Evolutionary conservation across 2,888 invertebrate species (phyloP).

Genomic region (Caenorhabditis sp.): DNA sequence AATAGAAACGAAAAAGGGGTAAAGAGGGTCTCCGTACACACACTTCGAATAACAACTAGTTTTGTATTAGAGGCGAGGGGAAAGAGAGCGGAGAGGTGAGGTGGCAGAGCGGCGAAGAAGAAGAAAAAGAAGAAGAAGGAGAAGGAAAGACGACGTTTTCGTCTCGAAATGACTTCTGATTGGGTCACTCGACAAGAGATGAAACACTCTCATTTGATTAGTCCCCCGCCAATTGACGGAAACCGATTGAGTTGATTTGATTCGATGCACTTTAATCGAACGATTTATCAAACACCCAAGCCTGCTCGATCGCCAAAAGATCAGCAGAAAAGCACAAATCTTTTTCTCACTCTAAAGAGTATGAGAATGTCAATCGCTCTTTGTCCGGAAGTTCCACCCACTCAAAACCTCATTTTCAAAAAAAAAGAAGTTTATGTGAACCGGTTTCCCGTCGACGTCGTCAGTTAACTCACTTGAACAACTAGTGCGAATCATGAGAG

Average conservation of each 20-base stretch:
- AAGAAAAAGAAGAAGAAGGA: slow-evolving; percentile 5
- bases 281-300: slow-evolving; percentile 1
- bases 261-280: slow-evolving; percentile 3
- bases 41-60: slow-evolving; percentile 49
- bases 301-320: neutral
- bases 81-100: slow-evolving; percentile 15
- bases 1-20: slow-evolving; percentile 1
- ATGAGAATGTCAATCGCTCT: too few species aligned
- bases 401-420: too few species aligned
- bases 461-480: too few species aligned
- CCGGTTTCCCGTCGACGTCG: too few species aligned
- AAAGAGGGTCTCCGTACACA: slow-evolving; percentile 19
- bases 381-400: too few species aligned
- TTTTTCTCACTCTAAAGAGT: too few species aligned
- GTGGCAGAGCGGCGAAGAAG: neutral
- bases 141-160: slow-evolving; percentile 6
- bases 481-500: too few species aligned
- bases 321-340: too few species aligned
- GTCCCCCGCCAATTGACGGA: too few species aligned
- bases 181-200: slow-evolving; percentile 13
- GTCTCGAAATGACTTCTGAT: slow-evolving; percentile 29
- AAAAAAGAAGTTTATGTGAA: too few species aligned
- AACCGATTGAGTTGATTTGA: neutral
- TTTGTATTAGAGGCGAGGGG: slow-evolving; percentile 32
- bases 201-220: slow-evolving; percentile 37